Conservation (phyloP, 2,113 vertebrate genomes). For the Perccottus glenii region DNA sequence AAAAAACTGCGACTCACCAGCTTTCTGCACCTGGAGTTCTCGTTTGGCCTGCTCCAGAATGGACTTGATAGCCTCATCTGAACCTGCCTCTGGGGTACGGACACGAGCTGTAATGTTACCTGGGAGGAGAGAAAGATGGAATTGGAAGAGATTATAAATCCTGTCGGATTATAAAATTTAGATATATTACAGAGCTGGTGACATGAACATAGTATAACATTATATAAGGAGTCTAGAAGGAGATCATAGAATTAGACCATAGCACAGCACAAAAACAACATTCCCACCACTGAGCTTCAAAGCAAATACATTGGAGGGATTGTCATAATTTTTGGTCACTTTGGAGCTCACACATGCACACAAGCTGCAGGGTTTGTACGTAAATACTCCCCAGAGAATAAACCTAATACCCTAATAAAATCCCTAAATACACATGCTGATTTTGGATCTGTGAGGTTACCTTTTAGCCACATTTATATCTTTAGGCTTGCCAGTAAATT, state of each 20-base stretch:
- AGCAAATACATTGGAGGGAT: constrained; percentile 51
- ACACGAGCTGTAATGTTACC: constrained; percentile 93
- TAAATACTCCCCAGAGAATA: constrained; percentile 66
- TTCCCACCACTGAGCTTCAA: constrained; percentile 56
- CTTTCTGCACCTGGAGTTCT: constrained; percentile 96
- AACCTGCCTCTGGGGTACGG: constrained; percentile 89
- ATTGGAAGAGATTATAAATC: constrained; percentile 30
- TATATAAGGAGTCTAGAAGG: neutral
- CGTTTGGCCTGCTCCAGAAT: constrained; percentile 96
- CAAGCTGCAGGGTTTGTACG: constrained; percentile 48
- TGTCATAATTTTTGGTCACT: constrained; percentile 43
- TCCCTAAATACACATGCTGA: constrained; percentile 69
- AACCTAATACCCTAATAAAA: constrained; percentile 67
- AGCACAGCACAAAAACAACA: constrained; percentile 64
- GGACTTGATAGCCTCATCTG: constrained; percentile 96
- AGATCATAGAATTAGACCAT: constrained; percentile 42
- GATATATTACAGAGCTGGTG: constrained; percentile 24
- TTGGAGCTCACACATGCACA: constrained; percentile 69
- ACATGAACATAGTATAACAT: constrained; percentile 7
- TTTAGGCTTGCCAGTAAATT: constrained; percentile 49
- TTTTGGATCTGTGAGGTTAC: constrained; percentile 55
- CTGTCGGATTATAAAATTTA: constrained; percentile 32
- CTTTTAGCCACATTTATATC: constrained; percentile 58
- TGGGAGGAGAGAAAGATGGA: constrained; percentile 60
- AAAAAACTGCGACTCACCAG: constrained; percentile 75